phyloP scores from a whole-genome alignment of 2,888 invertebrate genomes.

The Rotaria sp. region DNA sequence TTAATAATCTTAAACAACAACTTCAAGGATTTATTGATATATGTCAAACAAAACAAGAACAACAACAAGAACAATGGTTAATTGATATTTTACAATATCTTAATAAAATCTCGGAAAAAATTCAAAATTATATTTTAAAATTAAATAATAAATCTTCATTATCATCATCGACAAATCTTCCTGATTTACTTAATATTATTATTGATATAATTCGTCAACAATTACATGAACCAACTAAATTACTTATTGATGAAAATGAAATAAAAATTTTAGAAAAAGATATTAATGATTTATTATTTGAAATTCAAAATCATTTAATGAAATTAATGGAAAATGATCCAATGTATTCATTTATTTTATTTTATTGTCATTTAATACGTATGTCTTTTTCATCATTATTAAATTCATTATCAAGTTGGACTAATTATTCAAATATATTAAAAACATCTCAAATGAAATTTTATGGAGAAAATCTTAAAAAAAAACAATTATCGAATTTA shows the following conservation, averaged over 20 bases:
- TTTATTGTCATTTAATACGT: background rate
- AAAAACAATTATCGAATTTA: background rate
- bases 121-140: too few relatives aligned
- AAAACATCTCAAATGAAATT: background rate
- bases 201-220: background rate
- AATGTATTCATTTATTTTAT: background rate
- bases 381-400: background rate
- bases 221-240: background rate
- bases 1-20: too few relatives aligned
- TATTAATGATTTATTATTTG: background rate
- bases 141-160: too few relatives aligned
- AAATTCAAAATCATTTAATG: background rate
- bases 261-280: background rate
- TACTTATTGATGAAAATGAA: background rate
- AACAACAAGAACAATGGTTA: background rate
- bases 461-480: background rate
- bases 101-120: too few relatives aligned
- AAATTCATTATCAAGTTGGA: background rate
- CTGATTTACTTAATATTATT: background rate
- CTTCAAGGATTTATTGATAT: too few relatives aligned
- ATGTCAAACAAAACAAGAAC: background rate
- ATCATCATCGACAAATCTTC: too few relatives aligned
- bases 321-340: background rate
- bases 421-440: background rate
- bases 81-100: too few relatives aligned